Evolutionary conservation across 2,888 invertebrate species (phyloP).

Genomic region (Cantharis flavilabris): DNA sequence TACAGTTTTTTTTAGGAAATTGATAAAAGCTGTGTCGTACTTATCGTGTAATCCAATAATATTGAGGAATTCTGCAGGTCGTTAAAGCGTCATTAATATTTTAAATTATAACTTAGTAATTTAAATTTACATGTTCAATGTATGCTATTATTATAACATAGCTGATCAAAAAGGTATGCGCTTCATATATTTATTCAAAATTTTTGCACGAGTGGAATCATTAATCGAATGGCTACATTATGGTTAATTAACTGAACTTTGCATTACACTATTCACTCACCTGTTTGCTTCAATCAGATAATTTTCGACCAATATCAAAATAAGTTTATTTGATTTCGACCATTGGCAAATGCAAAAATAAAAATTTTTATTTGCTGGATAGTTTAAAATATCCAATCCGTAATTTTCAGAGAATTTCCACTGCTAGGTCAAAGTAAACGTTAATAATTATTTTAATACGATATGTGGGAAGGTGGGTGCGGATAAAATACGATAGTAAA

Average conservation of each 20-base stretch:
- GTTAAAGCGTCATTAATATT: background rate
- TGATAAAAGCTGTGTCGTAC: background rate
- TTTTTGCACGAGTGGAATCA: background rate
- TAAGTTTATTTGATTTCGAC: background rate
- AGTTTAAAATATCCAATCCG: no score
- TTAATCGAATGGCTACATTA: background rate
- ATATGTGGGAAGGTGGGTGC: background rate
- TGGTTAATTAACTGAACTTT: background rate
- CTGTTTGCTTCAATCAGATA: background rate
- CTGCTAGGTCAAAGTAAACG: background rate
- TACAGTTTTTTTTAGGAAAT: background rate
- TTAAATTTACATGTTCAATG: background rate
- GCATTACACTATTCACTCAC: background rate
- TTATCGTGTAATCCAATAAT: background rate
- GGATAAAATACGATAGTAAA: background rate
- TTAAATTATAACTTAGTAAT: background rate
- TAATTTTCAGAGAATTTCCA: background rate
- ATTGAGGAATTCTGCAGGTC: background rate
- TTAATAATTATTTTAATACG: background rate
- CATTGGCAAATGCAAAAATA: background rate
- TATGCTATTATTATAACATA: background rate
- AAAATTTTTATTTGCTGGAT: background rate
- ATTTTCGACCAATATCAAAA: background rate
- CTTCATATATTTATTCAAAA: background rate
- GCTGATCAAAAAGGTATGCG: background rate